These are phyloP conservation scores for Tetragnatha versicolor DNA, from an alignment of 1,140 invertebrate species.

Conservation along the genomic window DNA sequence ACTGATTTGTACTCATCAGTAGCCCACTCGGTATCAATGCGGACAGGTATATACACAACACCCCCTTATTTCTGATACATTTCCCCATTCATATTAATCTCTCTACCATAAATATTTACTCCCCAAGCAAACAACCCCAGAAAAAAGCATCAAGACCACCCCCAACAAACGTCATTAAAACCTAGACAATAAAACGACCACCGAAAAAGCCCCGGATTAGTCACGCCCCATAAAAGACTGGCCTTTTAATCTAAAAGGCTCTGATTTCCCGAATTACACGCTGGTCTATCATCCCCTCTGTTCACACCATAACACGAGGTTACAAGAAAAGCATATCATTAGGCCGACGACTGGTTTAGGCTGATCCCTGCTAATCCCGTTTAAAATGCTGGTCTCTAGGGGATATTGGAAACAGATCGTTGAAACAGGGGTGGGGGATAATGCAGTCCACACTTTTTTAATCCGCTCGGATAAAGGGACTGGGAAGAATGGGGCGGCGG, in stretches of 20 bases:
- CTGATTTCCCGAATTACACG: neutral
- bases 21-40: no score
- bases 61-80: no score
- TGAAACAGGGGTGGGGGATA: slow-evolving; percentile 21
- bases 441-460: slow-evolving; percentile 42
- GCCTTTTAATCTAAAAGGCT: neutral
- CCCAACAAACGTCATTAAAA: neutral
- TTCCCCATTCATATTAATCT: no score
- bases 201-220: no score
- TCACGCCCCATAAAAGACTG: no score
- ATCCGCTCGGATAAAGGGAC: slow-evolving; percentile 10
- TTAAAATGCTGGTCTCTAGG: slow-evolving; percentile 34
- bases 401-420: slow-evolving; percentile 25
- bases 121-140: no score
- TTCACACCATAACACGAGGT: neutral
- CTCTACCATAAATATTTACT: no score
- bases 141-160: no score
- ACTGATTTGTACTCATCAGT: no score
- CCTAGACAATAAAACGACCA: no score
- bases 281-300: neutral
- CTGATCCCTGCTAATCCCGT: slow-evolving; percentile 30
- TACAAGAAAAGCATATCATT: slow-evolving; percentile 30
- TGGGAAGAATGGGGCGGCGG: neutral
- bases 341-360: slow-evolving; percentile 6
- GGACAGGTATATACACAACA: no score